phyloP scores from a whole-genome alignment of 2,113 vertebrate species.

The Lampris megalopsis region DNA sequence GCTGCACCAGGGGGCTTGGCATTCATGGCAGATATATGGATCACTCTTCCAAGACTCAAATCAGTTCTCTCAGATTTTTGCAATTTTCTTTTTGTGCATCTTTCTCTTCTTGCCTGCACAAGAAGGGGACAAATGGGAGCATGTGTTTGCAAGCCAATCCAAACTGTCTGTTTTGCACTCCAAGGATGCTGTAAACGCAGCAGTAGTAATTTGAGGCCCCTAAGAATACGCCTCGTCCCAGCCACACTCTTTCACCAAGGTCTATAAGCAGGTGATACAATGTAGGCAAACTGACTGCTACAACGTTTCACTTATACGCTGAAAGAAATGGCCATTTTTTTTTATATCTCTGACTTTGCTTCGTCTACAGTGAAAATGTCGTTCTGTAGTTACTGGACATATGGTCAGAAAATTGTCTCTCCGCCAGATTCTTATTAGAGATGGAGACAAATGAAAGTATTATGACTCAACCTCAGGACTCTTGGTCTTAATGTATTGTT shows the following conservation, averaged over 20 bases:
- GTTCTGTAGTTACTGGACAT: not conserved
- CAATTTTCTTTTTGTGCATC: not conserved
- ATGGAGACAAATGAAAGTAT: not conserved
- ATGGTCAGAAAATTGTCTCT: not conserved
- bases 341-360: too few relatives aligned
- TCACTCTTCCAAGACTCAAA: constrained; percentile 18
- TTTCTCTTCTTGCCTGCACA: not conserved
- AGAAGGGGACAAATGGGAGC: rapidly evolving
- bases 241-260: too few relatives aligned
- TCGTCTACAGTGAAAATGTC: not conserved
- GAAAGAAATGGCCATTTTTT: too few relatives aligned
- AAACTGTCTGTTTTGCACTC: not conserved
- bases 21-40: constrained; percentile 54
- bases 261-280: too few relatives aligned
- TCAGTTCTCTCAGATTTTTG: constrained; percentile 11
- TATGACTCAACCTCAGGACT: not conserved
- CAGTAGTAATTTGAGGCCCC: not conserved
- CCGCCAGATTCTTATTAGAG: not conserved
- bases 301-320: too few relatives aligned
- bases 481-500: not conserved
- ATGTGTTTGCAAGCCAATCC: not conserved
- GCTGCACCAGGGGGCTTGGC: constrained; percentile 59
- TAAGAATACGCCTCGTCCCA: not conserved
- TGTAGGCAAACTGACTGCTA: too few relatives aligned
- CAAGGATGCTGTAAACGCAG: not conserved